Percentiles rank a stretch among this genome's conserved stretches.
These are phyloP conservation scores for Anoncus sp. DNA, from an alignment of 2,888 invertebrate genomes.

Conservation along the genomic window DNA sequence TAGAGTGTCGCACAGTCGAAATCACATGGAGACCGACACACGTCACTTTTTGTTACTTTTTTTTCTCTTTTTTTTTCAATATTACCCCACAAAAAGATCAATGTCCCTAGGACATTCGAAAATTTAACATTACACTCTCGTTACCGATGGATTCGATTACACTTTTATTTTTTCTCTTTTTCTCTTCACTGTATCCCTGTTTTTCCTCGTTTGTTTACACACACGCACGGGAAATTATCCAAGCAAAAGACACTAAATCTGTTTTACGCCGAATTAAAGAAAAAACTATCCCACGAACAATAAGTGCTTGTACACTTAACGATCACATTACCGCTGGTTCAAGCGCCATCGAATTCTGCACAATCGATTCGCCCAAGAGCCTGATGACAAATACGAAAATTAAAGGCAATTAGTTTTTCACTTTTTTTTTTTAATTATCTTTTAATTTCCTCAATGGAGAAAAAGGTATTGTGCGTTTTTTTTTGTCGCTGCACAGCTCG, in stretches of 20 bases:
- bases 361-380: slow-evolving; percentile 48
- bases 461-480: not conserved
- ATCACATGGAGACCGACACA: slow-evolving; percentile 29
- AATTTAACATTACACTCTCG: slow-evolving; percentile 36
- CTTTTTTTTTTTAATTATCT: not conserved
- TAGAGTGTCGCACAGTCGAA: slow-evolving; percentile 2
- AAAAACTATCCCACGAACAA: not conserved
- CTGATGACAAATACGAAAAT: not conserved
- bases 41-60: not conserved
- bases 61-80: not conserved
- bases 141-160: slow-evolving; percentile 5
- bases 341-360: slow-evolving; percentile 42
- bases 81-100: slow-evolving; percentile 1
- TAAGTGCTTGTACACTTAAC: slow-evolving; percentile 7
- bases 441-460: not conserved
- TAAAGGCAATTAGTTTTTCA: not conserved
- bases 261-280: slow-evolving; percentile 8
- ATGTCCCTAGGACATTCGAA: slow-evolving; percentile 24
- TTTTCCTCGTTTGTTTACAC: slow-evolving; percentile 5
- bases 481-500: not conserved
- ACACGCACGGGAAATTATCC: slow-evolving; percentile 15
- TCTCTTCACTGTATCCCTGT: slow-evolving; percentile 28
- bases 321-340: slow-evolving; percentile 44
- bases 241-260: slow-evolving; percentile 15
- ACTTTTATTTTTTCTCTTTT: slow-evolving; percentile 24